Percentiles rank a stretch among this genome's conserved stretches.
phyloP scores from a whole-genome alignment of 2,888 invertebrate species.

The Empis stercorea region DNA sequence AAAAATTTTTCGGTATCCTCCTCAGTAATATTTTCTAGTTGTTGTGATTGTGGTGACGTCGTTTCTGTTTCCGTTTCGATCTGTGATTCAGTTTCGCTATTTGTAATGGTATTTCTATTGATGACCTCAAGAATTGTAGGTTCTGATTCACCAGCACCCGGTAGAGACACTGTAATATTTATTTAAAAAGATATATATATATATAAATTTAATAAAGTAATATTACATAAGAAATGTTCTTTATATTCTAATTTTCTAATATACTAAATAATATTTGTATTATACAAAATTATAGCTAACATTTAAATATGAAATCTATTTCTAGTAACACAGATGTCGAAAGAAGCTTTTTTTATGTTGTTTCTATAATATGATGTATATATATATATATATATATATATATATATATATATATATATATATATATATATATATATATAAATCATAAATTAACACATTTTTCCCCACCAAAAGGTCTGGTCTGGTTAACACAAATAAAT shows the following conservation, averaged over 20 bases:
- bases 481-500: no score
- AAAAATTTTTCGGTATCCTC: constrained; percentile 1
- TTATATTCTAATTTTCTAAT: not conserved
- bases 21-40: constrained; percentile 1
- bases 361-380: no score
- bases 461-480: no score
- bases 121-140: constrained; percentile 32
- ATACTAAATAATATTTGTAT: not conserved
- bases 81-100: constrained; percentile 5
- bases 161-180: constrained; percentile 30
- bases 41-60: not conserved
- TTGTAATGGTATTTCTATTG: constrained; percentile 19
- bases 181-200: not conserved
- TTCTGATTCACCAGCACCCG: constrained; percentile 33
- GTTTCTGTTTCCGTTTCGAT: not conserved
- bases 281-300: not conserved
- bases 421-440: no score
- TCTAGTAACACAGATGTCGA: not conserved
- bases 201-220: not conserved
- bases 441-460: no score
- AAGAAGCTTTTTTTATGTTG: no score
- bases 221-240: not conserved
- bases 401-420: no score
- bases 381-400: no score
- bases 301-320: not conserved